phyloP scores from a whole-genome alignment of 2,888 invertebrate genomes.

The Pegoplata infirma region DNA sequence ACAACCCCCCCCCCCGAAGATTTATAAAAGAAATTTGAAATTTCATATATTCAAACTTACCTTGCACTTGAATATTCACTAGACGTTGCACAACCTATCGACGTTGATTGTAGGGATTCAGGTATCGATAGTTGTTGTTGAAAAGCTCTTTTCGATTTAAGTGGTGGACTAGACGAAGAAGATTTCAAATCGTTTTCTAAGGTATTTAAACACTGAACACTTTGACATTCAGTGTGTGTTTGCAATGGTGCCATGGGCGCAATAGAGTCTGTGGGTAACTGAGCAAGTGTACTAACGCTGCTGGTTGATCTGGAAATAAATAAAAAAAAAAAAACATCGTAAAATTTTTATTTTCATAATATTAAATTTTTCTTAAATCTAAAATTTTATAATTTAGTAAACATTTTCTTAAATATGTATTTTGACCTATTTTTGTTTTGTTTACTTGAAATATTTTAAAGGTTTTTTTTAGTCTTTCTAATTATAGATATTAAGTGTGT shows the following conservation, averaged over 20 bases:
- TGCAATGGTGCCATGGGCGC: slow-evolving; percentile 76
- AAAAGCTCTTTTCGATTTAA: slow-evolving; percentile 16
- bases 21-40: no score
- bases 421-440: background rate
- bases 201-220: slow-evolving; percentile 70
- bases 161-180: slow-evolving; percentile 65
- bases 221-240: slow-evolving; percentile 71
- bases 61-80: slow-evolving; percentile 58
- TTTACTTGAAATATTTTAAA: background rate
- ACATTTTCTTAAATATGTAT: no score
- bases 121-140: slow-evolving; percentile 61
- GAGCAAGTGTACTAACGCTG: slow-evolving; percentile 73
- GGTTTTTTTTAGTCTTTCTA: no score
- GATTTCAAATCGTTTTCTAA: slow-evolving; percentile 65
- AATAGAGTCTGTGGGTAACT: slow-evolving; percentile 68
- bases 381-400: background rate
- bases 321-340: slow-evolving; percentile 10
- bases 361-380: background rate
- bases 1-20: no score
- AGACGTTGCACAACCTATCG: slow-evolving; percentile 62
- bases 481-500: no score
- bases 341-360: background rate
- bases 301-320: slow-evolving; percentile 72
- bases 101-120: slow-evolving; percentile 52
- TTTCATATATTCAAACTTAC: no score